A percentile compares a stretch with the other conserved stretches of the same genome.
Conservation (phyloP, 2,888 invertebrate species). For the Luffia ferchaultella region DNA sequence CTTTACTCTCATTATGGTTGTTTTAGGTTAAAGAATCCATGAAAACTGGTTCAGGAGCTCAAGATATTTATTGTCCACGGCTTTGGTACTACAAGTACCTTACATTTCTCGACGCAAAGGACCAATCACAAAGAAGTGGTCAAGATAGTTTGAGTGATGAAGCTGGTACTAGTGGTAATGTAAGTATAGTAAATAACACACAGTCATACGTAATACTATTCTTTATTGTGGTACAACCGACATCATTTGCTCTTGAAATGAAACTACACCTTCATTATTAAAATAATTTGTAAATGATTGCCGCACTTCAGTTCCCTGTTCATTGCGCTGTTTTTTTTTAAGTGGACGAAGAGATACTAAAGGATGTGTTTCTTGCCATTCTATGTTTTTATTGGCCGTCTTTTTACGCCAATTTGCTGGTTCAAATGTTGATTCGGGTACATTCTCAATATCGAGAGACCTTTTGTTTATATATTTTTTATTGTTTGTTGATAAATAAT, state of each 20-base stretch:
- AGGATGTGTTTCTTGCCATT: no score
- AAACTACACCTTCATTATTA: constrained; percentile 7
- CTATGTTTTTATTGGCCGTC: no score
- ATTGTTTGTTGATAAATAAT: constrained; percentile 6
- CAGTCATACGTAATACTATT: no score
- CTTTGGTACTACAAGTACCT: constrained; percentile 21
- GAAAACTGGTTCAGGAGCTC: constrained; percentile 12
- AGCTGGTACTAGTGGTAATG: no score
- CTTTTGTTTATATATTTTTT: not conserved
- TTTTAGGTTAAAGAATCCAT: not conserved
- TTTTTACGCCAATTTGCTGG: not conserved
- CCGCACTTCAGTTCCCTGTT: no score
- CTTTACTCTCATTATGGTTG: no score
- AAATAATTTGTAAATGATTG: no score
- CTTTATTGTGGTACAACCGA: no score
- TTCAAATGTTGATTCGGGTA: not conserved
- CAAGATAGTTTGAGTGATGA: constrained; percentile 5
- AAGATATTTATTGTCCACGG: constrained; percentile 18
- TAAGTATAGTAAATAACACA: no score
- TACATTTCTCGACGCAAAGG: constrained; percentile 14
- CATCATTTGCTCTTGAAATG: constrained; percentile 9
- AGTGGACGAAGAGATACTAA: no score
- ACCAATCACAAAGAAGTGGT: constrained; percentile 5
- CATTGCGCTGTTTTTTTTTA: no score
- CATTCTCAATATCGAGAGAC: not conserved